Evolutionary conservation across 2,888 invertebrate genomes (phyloP), one percentile per base, ranked within the genome.

Genomic region (Cynaeus angustus): DNA sequence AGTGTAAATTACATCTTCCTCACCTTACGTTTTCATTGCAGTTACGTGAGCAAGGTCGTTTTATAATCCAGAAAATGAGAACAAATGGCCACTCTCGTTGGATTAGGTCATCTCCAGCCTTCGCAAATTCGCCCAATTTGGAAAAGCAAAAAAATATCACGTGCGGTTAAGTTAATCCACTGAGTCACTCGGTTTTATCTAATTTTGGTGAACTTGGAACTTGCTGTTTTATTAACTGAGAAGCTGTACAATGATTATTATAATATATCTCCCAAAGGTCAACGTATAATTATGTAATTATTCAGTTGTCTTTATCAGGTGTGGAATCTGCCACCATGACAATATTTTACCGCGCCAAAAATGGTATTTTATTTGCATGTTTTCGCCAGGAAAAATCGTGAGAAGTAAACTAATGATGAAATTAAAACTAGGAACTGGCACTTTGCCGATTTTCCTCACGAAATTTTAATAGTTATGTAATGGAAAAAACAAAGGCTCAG

Each of bases 31-130:
- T 56, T 56, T 43, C 30, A n/a, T 6, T 10, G n/a, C 3, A 16
- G 26, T 59, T 59, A 59, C 45, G 45, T 59, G 45, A 59, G 46
- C 59, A 59, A 61, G 61, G 61, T 61, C 61, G 61, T 58, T 58
- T 58, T 58, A 58, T 50, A 61, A 61, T 7, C 48, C 26, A 61
- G 30, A 38, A 45, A 61, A 61, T 61, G 38, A 26, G 48, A 61
- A 48, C 48, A 14, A 46, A 56, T 37, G 26, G 59, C 12, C n/a
- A 45, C 30, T 37, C 48, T 13, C 37, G 45, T 59, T 46, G 28
- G 59, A 59, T 59, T 21, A 61, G 50, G 12, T 61, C 61, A 59
- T 4, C 46, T 30, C 14, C 59, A 45, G 21, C 61, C 61, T 61
- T 61, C 61, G 61, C 45, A 16, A 59, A 45, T 8, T 30, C 16